phyloP scores from a whole-genome alignment of 2,797 vertebrate genomes.

The Buceros bicornis region DNA sequence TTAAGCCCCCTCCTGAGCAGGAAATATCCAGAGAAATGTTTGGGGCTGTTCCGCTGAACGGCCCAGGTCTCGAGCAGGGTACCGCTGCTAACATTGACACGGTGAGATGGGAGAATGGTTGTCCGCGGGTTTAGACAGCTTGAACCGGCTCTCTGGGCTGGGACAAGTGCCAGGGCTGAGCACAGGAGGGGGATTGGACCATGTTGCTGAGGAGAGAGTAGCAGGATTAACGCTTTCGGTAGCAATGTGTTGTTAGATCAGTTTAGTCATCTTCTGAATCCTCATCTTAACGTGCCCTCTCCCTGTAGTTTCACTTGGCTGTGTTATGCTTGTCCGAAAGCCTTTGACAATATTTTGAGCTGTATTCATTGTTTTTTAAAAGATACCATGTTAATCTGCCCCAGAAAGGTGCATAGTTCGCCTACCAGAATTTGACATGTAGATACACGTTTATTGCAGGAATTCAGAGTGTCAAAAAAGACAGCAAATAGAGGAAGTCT shows the following conservation, averaged over 20 bases:
- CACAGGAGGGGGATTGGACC: rapidly evolving
- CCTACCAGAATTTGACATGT: neutral
- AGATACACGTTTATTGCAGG: rapidly evolving
- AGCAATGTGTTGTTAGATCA: neutral
- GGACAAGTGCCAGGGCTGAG: neutral
- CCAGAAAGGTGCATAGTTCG: neutral
- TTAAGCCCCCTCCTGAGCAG: neutral
- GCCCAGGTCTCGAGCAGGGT: neutral
- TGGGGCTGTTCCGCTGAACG: neutral
- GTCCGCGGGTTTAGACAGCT: neutral
- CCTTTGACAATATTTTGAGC: neutral
- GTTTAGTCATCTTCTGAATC: neutral
- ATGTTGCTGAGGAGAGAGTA: neutral
- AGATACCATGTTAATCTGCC: rapidly evolving
- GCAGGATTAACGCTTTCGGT: neutral
- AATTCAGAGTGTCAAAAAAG: neutral
- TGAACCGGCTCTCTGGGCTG: too few relatives aligned
- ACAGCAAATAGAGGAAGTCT: neutral
- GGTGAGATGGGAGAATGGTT: neutral
- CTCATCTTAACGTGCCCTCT: rapidly evolving
- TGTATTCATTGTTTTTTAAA: neutral
- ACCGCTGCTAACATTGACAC: neutral
- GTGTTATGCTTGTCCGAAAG: rapidly evolving
- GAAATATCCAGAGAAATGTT: neutral
- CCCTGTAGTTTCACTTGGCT: neutral